Percentiles rank a stretch among this genome's conserved stretches.
These are phyloP conservation scores for Pristionchus arcanus DNA, from an alignment of 2,888 invertebrate genomes.

Conservation along the genomic window DNA sequence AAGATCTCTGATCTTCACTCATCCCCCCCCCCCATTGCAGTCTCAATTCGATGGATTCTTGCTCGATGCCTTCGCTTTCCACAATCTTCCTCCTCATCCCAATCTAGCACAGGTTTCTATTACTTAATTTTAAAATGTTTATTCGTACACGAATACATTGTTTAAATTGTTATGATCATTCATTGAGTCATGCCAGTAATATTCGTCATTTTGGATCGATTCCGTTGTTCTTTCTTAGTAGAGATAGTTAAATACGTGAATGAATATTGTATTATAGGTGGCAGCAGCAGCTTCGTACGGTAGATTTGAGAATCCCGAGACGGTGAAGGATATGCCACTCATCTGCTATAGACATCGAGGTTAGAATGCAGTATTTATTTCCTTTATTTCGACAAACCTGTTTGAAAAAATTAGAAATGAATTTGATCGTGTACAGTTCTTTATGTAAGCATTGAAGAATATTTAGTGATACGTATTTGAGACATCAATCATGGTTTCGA, in stretches of 20 bases:
- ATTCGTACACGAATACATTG: too few species aligned
- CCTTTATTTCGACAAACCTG: too few species aligned
- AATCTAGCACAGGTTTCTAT: slow-evolving; percentile 72
- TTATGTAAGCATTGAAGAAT: too few species aligned
- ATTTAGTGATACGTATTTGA: too few species aligned
- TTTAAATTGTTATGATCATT: too few species aligned
- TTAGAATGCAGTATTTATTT: too few species aligned
- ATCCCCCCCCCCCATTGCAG: slow-evolving; percentile 57
- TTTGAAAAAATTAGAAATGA: too few species aligned
- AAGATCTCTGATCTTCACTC: neutral
- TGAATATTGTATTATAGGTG: neutral
- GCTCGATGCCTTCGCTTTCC: slow-evolving; percentile 73
- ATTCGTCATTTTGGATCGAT: too few species aligned
- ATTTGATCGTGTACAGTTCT: too few species aligned
- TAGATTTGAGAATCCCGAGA: slow-evolving; percentile 73
- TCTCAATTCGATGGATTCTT: slow-evolving; percentile 76
- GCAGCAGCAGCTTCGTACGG: slow-evolving; percentile 77
- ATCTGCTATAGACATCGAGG: slow-evolving; percentile 73
- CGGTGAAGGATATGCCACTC: slow-evolving; percentile 75
- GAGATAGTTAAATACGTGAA: neutral
- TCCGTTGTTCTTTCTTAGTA: too few species aligned
- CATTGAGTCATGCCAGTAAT: too few species aligned
- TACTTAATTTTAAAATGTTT: neutral
- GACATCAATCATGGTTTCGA: too few species aligned
- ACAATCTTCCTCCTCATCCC: slow-evolving; percentile 75